Evolutionary conservation across 2,113 vertebrate species (phyloP).

Genomic region (Hypanus sabinus): DNA sequence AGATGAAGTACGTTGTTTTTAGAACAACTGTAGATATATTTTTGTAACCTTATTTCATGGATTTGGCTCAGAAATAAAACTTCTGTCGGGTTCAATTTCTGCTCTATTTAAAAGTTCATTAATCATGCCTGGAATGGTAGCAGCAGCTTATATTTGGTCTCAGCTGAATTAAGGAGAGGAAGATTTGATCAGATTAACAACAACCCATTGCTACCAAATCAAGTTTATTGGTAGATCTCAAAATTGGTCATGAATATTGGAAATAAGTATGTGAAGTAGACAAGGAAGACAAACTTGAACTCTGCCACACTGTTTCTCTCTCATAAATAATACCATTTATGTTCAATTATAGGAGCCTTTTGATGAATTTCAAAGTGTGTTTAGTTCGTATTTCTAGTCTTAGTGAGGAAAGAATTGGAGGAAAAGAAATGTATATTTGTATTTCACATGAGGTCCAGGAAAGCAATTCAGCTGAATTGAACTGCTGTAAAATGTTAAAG

Average conservation of each 20-base stretch:
- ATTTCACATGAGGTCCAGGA: background rate
- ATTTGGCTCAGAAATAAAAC: background rate
- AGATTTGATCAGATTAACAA: background rate
- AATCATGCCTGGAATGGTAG: background rate
- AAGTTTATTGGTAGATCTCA: background rate
- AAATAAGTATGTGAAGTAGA: too few relatives aligned
- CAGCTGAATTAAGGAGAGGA: background rate
- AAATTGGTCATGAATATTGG: background rate
- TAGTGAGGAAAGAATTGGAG: background rate
- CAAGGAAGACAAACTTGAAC: background rate
- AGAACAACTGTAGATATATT: background rate
- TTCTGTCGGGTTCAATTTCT: background rate
- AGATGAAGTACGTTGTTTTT: conserved; percentile 65
- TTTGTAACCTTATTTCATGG: background rate
- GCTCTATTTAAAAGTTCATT: background rate
- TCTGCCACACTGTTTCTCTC: background rate
- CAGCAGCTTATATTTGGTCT: background rate
- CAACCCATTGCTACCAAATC: background rate
- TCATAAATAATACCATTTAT: background rate
- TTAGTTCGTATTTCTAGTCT: too few relatives aligned
- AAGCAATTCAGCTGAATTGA: background rate
- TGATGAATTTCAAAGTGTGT: too few relatives aligned
- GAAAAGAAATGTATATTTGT: background rate
- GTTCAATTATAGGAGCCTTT: background rate
- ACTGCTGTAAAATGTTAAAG: background rate